Base-by-base conservation (phyloP, 2,797 vertebrate genomes). In the Loris lydekkerianus region DNA sequence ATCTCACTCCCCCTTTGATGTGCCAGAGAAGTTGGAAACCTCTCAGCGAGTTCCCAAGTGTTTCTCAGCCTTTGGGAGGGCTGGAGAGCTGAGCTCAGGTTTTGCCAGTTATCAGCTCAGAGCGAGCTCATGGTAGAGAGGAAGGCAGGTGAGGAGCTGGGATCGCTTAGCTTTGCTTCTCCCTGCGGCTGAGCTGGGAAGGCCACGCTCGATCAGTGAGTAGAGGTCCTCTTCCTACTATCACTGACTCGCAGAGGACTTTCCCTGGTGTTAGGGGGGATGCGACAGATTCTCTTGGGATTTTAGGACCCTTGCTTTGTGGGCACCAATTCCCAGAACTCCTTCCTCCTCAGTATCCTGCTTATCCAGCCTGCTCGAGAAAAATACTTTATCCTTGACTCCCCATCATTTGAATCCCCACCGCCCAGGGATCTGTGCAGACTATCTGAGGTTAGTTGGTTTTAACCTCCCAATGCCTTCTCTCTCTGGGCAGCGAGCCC, bases 281-380 rank as follows among this genome's bases (percentile, higher is more conserved):
- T 15, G 29, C 4, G 17, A 11, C 0, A 18, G 80, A 89, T 73
- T 94, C 86, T 82, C 7, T 72, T 27, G 60, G 9, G 43, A 56
- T 13, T 15, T n/a, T 67, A 69, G 58, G 34, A 10, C 18, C 63
- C 31, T 75, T 37, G 37, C 37, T 81, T 72, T 61, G 0, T 43
- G 43, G 70, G 6, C 4, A n/a, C n/a, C 70, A 27, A 37, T 15
- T 7, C 61, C 46, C 29, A 18, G 43, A 37, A 17, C 2, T 13
- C 25, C n/a, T 40, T 76, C 25, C 46, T 23, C 34, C 10, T 18
- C 5, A 9, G 15, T 1, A 27, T 17, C 5, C 7, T 20, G 37
- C 37, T 53, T 13, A 25, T 13, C n/a, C 73, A 89, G 76, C 20
- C 53, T 65, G 23, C 70, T 89, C 23, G n/a, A 95, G 82, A 75